Evolutionary conservation across 2,888 invertebrate genomes (phyloP).

Genomic region (Arenicola marina): DNA sequence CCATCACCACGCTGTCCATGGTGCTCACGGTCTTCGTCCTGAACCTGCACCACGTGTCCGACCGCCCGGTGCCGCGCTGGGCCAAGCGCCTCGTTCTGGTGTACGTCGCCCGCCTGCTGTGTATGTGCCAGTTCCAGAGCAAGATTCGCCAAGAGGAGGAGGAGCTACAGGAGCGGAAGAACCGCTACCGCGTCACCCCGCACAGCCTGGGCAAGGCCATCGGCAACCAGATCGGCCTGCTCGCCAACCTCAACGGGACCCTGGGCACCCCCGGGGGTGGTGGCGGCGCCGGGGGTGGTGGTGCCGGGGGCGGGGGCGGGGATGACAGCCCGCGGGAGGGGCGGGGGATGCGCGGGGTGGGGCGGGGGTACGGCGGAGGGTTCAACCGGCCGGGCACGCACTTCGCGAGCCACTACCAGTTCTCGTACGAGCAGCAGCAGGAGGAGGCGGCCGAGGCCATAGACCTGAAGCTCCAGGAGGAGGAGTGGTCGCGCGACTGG

Average conservation of each 20-base stretch:
- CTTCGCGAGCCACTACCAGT: conserved; percentile 10
- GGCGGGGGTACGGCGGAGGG: neutral
- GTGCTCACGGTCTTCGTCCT: conserved; percentile 39
- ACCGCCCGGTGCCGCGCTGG: conserved; percentile 38
- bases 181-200: conserved; percentile 17
- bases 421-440: conserved; percentile 13
- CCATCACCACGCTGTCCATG: conserved; percentile 39
- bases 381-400: neutral
- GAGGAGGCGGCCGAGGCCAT: conserved; percentile 10
- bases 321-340: too few species aligned
- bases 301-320: neutral
- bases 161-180: conserved; percentile 3
- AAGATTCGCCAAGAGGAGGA: neutral
- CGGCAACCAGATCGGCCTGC: conserved; percentile 23
- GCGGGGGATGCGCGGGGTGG: neutral
- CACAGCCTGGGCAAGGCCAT: conserved; percentile 24
- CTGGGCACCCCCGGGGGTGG: neutral
- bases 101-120: conserved; percentile 34
- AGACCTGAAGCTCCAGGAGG: conserved; percentile 15
- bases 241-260: conserved; percentile 22
- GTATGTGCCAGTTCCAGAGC: conserved; percentile 30
- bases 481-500: conserved; percentile 36
- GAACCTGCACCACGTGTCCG: conserved; percentile 37
- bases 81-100: conserved; percentile 31
- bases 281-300: neutral